phyloP scores from a whole-genome alignment of 1,140 invertebrate genomes.

The Protaetia brevitarsis region DNA sequence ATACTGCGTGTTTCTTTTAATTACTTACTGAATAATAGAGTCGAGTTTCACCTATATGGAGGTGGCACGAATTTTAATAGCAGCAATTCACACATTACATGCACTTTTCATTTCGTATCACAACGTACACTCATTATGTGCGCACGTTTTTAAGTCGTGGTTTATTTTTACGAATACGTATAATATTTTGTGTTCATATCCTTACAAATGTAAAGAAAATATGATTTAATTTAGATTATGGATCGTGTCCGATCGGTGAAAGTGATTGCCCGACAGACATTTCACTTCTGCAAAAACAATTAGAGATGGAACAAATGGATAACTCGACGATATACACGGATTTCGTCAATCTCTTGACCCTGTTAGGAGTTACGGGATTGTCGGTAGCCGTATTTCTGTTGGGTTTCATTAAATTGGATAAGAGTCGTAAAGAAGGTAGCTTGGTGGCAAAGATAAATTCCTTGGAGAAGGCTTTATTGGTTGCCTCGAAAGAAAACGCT shows the following conservation, averaged over 20 bases:
- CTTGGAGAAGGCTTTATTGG: constrained; percentile 57
- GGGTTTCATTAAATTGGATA: constrained; percentile 74
- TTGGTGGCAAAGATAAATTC: constrained; percentile 61
- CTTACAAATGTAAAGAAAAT: no score
- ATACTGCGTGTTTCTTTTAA: no score
- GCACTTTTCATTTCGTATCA: no score
- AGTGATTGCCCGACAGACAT: neutral
- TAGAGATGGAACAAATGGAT: constrained; percentile 2
- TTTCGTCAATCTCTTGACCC: constrained; percentile 40
- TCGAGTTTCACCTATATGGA: no score
- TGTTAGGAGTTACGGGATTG: constrained; percentile 59
- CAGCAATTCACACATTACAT: no score
- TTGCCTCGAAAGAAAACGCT: constrained; percentile 60
- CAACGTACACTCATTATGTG: no score
- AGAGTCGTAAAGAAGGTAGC: constrained; percentile 60
- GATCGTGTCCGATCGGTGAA: neutral
- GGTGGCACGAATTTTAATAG: no score
- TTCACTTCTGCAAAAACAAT: constrained; percentile 19
- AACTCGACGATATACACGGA: neutral
- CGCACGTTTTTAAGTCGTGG: no score
- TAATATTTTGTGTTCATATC: no score
- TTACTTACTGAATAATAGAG: no score
- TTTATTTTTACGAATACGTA: no score
- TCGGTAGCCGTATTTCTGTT: constrained; percentile 70
- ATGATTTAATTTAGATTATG: constrained; percentile 16